phyloP scores from a whole-genome alignment of 1,140 invertebrate genomes.

The Drosophila baimaii region DNA sequence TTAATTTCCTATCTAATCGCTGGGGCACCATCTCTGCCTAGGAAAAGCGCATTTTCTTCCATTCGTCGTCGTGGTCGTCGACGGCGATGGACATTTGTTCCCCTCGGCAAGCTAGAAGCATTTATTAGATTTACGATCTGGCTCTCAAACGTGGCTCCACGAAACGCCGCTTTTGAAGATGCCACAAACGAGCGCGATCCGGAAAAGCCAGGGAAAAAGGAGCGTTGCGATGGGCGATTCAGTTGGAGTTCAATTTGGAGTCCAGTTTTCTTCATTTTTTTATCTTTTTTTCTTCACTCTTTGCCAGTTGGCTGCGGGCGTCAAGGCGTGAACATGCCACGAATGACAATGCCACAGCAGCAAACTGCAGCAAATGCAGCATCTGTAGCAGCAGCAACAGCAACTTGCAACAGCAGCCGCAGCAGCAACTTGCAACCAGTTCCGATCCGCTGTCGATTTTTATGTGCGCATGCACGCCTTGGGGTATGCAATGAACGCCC shows the following conservation, averaged over 20 bases:
- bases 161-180: conserved; percentile 73
- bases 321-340: conserved; percentile 80
- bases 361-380: conserved; percentile 16
- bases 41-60: conserved; percentile 29
- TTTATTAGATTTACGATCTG: conserved; percentile 83
- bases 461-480: conserved; percentile 83
- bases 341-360: conserved; percentile 74
- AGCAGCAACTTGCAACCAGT: conserved; percentile 45
- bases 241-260: conserved; percentile 52
- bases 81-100: conserved; percentile 22
- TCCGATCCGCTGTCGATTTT: conserved; percentile 78
- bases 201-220: conserved; percentile 10
- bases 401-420: conserved; percentile 12
- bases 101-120: conserved; percentile 38
- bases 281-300: conserved; percentile 3
- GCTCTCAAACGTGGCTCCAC: conserved; percentile 47
- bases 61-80: conserved; percentile 9
- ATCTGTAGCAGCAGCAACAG: background rate
- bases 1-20: conserved; percentile 31
- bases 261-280: conserved; percentile 32
- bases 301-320: conserved; percentile 66
- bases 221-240: conserved; percentile 40
- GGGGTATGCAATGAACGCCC: conserved; percentile 73
- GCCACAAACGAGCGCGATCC: conserved; percentile 50
- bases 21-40: conserved; percentile 18